Evolutionary conservation across 2,113 vertebrate species (phyloP).

Genomic region (Sialia sialis): DNA sequence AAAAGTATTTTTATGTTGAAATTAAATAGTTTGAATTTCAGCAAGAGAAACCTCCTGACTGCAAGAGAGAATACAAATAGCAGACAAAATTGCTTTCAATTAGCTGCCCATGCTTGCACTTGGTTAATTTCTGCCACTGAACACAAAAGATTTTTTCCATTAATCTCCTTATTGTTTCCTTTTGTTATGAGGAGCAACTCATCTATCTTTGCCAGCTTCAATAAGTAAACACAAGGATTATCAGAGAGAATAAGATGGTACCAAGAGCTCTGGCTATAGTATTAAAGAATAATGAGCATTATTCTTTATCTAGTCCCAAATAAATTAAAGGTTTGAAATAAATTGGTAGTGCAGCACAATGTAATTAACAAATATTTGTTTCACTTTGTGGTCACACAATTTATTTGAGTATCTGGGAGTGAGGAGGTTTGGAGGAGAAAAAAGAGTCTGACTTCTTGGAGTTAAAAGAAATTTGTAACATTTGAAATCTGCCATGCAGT

Average conservation of each 20-base stretch:
- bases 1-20: background rate
- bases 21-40: background rate
- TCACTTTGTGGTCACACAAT: background rate
- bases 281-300: background rate
- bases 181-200: background rate
- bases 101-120: background rate
- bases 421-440: rapidly evolving
- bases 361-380: background rate
- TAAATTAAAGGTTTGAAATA: background rate
- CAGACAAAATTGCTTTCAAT: background rate
- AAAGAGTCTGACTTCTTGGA: background rate
- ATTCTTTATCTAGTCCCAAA: background rate
- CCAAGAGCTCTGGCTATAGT: background rate
- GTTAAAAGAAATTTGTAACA: background rate
- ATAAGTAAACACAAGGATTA: background rate
- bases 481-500: background rate
- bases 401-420: background rate
- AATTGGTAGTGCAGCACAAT: background rate
- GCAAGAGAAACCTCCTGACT: background rate
- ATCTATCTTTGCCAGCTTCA: background rate
- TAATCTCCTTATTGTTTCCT: background rate
- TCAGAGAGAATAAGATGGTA: background rate
- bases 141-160: background rate
- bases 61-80: background rate
- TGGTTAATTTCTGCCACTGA: background rate